phyloP scores from a whole-genome alignment of 2,113 vertebrate genomes.

The Rousettus leschenaultii region DNA sequence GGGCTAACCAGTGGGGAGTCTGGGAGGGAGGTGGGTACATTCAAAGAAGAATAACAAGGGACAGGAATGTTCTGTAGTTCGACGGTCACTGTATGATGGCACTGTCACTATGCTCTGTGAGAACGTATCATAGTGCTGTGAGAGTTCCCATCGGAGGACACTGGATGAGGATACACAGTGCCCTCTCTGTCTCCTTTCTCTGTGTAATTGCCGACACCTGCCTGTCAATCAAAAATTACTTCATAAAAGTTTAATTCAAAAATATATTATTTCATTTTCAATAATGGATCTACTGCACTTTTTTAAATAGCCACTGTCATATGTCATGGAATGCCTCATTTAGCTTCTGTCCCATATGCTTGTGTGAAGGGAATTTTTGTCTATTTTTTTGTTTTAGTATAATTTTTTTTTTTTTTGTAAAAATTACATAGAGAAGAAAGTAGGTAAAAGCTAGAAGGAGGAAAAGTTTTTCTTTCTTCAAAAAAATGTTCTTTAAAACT shows the following conservation, averaged over 20 bases:
- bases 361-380: background rate
- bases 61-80: background rate
- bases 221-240: background rate
- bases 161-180: background rate
- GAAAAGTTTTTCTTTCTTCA: background rate
- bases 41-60: too few species aligned
- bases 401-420: background rate
- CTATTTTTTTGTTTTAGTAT: background rate
- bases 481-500: background rate
- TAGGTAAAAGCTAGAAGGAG: background rate
- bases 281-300: background rate
- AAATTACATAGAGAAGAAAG: background rate
- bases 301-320: background rate
- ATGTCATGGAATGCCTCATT: background rate
- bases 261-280: background rate
- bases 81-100: too few species aligned
- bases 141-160: background rate
- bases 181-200: background rate
- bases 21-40: background rate
- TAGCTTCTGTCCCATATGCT: background rate
- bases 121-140: accelerated
- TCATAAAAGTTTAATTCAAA: background rate
- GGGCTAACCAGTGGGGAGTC: too few species aligned
- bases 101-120: accelerated
- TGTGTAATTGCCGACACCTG: background rate